Evolutionary conservation across 2,888 invertebrate genomes (phyloP), one percentile per base, ranked within the genome.

Genomic region (Coremacera marginata): DNA sequence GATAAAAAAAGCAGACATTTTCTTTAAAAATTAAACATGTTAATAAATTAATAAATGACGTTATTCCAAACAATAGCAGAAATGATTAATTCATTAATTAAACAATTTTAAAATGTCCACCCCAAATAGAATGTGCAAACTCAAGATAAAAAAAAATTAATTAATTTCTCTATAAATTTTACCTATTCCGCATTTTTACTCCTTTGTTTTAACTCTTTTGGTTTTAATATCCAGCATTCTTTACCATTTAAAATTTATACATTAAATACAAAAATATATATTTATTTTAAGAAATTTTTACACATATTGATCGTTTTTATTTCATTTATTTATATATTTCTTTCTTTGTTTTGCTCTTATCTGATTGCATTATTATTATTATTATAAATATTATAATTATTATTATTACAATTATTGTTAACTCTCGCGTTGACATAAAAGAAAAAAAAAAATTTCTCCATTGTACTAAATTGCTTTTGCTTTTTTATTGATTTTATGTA

Each of bases 21-120:
- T 70, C 67, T 67, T 67, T 67, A 44, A 65, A 60, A 67, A 34
- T 67, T 67, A 37, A 22, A 44, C 65, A 65, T 67, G 67, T 67
- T 44, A 67, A 44, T 22, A 68, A 68, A 68, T 65, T 65, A 74
- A 74, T 74, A 74, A 74, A 74, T 31, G 72, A 73, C 73, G 65
- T 74, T 74, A 74, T 74, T 74, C 63, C 63, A 71, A 31, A 52
- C 9, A 70, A 72, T 72, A 72, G 49, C n/a, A 74, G 52, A 52
- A 11, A 51, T 63, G 14, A 60, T 60, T 5, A 44, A 44, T 44
- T 44, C 37, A 37, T 37, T 37, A 7, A 11, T 44, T 44, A 2
- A 44, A 44, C 44, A 11, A 14, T 44, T 44, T 44, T 11, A 44
- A 37, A 44, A 37, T 37, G 37, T 44, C 2, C 1, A 11, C 14